Evolutionary conservation across 2,113 vertebrate genomes (phyloP), one percentile per base, ranked within the genome.

Genomic region (Saguinus imperator): DNA sequence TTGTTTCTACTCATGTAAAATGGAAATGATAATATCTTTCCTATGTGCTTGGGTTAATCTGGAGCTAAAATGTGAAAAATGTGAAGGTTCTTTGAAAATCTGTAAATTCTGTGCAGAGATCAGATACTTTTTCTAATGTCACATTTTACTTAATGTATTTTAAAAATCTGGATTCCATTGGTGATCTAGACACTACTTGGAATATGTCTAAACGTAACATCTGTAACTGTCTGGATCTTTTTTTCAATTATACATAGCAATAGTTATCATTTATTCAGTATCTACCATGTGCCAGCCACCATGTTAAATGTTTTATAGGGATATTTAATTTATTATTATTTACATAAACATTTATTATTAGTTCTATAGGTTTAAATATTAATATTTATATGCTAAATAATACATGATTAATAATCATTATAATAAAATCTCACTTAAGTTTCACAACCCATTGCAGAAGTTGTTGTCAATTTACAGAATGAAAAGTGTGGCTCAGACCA

Each of bases 321-420:
- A 79, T 76, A 94, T 50, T 95, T 86, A 64, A 81, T 25, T 94
- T 92, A 50, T 75, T 79, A 57, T 48, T 94, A 94, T 50, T 82
- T 50, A 82, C 8, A 27, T 40, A 40, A 77, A 66, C 88, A 52
- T 82, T 73, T 61, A 89, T 86, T 72, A 72, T 76, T 68, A 85
- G 45, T 32, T 11, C 43, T 76, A 61, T 58, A 50, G 20, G 18
- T 87, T 93, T 92, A 73, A 93, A 82, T 72, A 81, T n/a, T 32
- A 77, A 16, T 18, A 55, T 57, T 75, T 88, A 50, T 35, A n/a
- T 75, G 25, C 25, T 8, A 79, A 79, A 55, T 75, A 61, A 81
- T 76, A 76, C 87, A 35, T 57, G 23, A 32, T 68, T 50, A 16
- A 32, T 95, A 72, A 58, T 88, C 2, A 64, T 89, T 83, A 37